These are phyloP conservation scores for Arctia plantaginis DNA, from an alignment of 2,888 invertebrate species.

Conservation along the genomic window DNA sequence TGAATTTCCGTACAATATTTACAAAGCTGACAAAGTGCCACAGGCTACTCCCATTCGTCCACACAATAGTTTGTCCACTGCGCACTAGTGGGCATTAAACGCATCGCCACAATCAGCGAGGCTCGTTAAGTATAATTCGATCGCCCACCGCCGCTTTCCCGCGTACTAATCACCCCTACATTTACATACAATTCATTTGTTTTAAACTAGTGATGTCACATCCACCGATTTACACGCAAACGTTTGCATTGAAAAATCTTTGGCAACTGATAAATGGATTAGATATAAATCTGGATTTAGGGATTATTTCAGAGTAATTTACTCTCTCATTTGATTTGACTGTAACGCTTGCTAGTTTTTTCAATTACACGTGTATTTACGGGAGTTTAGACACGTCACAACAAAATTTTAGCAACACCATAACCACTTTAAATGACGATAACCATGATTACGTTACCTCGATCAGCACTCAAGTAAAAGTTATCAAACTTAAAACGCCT, in stretches of 20 bases:
- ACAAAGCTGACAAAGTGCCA: neutral
- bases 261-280: too few relatives aligned
- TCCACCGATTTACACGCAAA: neutral
- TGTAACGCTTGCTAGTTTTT: too few relatives aligned
- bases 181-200: slow-evolving; percentile 75
- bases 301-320: too few relatives aligned
- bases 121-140: slow-evolving; percentile 72
- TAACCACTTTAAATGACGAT: too few relatives aligned
- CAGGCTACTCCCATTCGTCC: neutral
- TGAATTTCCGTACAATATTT: neutral
- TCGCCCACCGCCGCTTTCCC: slow-evolving; percentile 65
- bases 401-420: too few relatives aligned
- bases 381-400: too few relatives aligned
- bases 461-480: too few relatives aligned
- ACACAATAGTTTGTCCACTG: slow-evolving; percentile 21
- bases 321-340: too few relatives aligned
- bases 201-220: slow-evolving; percentile 44
- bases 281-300: too few relatives aligned
- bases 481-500: too few relatives aligned
- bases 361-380: too few relatives aligned
- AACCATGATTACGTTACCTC: too few relatives aligned
- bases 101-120: slow-evolving; percentile 59
- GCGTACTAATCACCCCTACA: slow-evolving; percentile 59
- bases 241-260: neutral
- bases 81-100: slow-evolving; percentile 36